A percentile compares a stretch with the other conserved stretches of the same genome.
Evolutionary conservation across 2,888 invertebrate species (phyloP).

Genomic region (Pelosia muscerda): DNA sequence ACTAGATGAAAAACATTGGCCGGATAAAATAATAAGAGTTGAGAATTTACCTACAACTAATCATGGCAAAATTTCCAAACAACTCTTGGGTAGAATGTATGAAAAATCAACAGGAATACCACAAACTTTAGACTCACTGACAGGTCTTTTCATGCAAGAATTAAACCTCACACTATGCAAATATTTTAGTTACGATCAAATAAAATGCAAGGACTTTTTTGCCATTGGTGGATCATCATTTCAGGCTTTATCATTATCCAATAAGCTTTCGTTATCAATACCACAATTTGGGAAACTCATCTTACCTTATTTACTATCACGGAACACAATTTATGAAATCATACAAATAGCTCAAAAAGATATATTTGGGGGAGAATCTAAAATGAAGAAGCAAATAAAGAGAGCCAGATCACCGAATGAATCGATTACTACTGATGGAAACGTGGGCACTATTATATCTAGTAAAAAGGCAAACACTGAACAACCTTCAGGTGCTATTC

Average conservation of each 20-base stretch:
- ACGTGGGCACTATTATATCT: background rate
- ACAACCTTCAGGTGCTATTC: slow-evolving; percentile 33
- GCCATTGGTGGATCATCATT: slow-evolving; percentile 91
- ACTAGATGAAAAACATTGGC: slow-evolving; percentile 85
- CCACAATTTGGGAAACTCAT: slow-evolving; percentile 82
- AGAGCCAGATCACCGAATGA: slow-evolving; percentile 49
- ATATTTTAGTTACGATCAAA: slow-evolving; percentile 66
- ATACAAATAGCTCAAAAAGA: slow-evolving; percentile 66
- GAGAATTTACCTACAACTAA: slow-evolving; percentile 87
- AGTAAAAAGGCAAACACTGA: slow-evolving; percentile 11
- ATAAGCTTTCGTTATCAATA: slow-evolving; percentile 81
- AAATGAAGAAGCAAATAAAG: slow-evolving; percentile 60
- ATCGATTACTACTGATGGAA: slow-evolving; percentile 11
- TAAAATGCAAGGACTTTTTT: slow-evolving; percentile 83
- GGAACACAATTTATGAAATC: slow-evolving; percentile 74
- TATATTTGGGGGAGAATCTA: slow-evolving; percentile 52
- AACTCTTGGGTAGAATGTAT: slow-evolving; percentile 75
- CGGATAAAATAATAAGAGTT: slow-evolving; percentile 89
- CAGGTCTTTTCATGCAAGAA: slow-evolving; percentile 65
- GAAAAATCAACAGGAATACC: slow-evolving; percentile 55
- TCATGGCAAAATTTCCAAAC: slow-evolving; percentile 90
- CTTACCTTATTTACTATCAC: slow-evolving; percentile 84
- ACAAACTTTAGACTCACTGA: slow-evolving; percentile 58
- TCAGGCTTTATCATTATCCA: slow-evolving; percentile 88
- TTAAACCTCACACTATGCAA: slow-evolving; percentile 57